Conservation (phyloP, 2,113 vertebrate species). For the Speoplatyrhinus poulsoni region DNA sequence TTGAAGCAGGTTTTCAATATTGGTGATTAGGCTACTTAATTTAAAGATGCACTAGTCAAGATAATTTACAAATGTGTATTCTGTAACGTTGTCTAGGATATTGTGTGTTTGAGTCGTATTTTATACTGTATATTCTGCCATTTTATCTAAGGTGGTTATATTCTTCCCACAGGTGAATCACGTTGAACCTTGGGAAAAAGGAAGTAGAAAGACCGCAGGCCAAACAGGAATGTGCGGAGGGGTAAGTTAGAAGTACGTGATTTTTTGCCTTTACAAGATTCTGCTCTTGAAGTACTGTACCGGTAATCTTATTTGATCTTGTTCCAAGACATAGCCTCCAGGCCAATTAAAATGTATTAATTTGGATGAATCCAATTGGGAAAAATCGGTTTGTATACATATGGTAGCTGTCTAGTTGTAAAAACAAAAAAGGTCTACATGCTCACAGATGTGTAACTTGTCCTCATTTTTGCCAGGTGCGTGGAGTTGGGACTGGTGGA, state of each 20-base stretch:
- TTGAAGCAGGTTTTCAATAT: no score
- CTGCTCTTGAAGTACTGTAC: background rate
- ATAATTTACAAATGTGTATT: no score
- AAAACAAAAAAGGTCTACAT: no score
- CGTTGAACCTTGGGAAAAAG: conserved; percentile 97
- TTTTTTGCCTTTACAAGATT: conserved; percentile 75
- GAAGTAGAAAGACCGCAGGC: conserved; percentile 97
- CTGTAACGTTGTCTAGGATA: no score
- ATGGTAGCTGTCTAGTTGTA: background rate
- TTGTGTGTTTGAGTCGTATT: no score
- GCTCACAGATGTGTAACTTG: background rate
- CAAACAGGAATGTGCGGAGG: conserved; percentile 99
- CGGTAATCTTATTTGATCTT: background rate
- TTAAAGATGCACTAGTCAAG: no score
- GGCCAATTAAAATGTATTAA: no score
- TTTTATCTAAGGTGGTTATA: background rate
- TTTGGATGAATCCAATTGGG: background rate
- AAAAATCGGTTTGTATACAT: background rate
- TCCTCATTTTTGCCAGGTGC: conserved; percentile 79
- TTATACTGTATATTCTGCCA: no score
- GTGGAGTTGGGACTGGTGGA: conserved; percentile 96
- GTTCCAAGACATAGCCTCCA: no score
- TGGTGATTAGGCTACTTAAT: no score
- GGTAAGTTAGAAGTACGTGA: conserved; percentile 99
- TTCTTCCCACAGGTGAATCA: conserved; percentile 85